phyloP scores from a whole-genome alignment of 2,113 vertebrate genomes.

The Microtus oregoni region DNA sequence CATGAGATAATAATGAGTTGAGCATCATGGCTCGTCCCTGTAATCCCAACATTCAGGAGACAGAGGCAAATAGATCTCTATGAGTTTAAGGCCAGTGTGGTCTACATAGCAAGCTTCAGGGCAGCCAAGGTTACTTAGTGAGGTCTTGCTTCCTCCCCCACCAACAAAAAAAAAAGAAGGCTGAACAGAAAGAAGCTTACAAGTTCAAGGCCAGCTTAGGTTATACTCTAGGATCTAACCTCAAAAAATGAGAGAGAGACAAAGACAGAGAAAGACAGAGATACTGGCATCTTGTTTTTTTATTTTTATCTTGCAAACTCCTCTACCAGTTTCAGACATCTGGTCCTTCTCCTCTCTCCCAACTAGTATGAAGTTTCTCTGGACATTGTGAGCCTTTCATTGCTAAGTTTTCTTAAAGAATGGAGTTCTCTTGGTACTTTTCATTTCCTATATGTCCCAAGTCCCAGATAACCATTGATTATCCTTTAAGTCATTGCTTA shows the following conservation, averaged over 20 bases:
- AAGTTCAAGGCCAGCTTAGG: not conserved
- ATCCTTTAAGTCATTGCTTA: slow-evolving; percentile 56
- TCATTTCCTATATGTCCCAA: not conserved
- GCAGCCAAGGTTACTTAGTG: not conserved
- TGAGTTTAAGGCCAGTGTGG: not conserved
- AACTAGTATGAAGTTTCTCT: slow-evolving; percentile 45
- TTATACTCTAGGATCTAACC: not conserved
- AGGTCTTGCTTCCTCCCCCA: not conserved
- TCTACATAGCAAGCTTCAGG: not conserved
- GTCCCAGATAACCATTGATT: not conserved
- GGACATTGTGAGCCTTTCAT: not conserved
- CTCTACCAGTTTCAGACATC: slow-evolving; percentile 3
- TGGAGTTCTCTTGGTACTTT: slow-evolving; percentile 19
- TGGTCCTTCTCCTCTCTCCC: not conserved
- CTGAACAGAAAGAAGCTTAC: not conserved
- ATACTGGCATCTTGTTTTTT: not conserved
- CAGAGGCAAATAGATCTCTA: not conserved
- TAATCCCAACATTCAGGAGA: not conserved
- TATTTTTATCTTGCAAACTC: not conserved
- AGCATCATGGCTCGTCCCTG: not conserved
- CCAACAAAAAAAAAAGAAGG: not conserved
- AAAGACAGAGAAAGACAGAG: not conserved
- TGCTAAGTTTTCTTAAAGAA: slow-evolving; percentile 55
- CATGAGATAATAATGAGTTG: not conserved
- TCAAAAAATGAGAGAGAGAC: not conserved